Evolutionary conservation across 2,113 vertebrate genomes (phyloP), one percentile per base, ranked within the genome.

Genomic region (Prunella fulvescens): DNA sequence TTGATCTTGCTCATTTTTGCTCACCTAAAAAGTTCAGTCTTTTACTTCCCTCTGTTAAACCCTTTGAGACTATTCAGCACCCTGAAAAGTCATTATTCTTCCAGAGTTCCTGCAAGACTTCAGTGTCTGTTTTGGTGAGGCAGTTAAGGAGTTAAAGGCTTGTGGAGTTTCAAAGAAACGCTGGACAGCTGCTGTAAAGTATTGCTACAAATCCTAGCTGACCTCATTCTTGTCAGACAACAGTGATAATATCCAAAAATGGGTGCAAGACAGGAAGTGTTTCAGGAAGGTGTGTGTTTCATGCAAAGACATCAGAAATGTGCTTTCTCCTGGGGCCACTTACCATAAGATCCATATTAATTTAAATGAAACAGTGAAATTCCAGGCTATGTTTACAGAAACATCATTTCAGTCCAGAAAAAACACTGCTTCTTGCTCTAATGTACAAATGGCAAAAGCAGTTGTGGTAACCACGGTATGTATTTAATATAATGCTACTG

Each of bases 141-240:
- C 64, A 74, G 45, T 73, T 71, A 77, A 91, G 70, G 85, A 95
- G 95, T 97, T 94, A 93, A 96, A 94, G 72, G 26, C 33, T 57
- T 54, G 48, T 44, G 39, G 39, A 47, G 50, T 79, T 86, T 86
- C 76, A 85, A 80, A 96, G 84, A 90, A 87, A 82, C 78, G 35
- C 51, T 4, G 28, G 66, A 80, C 80, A 96, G 86, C 83, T 96
- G 84, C 86, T 85, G 58, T 81, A 39, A 90, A 84, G 62, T 95
- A 84, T 89, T 31, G 86, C 35, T 95, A 6, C 78, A 94, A 83
- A 65, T 94, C 86, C 78, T 92, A 72, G 50, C 87, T 94, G 79
- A 96, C 81, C 85, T 97, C 95, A 95, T 95, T 87, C 88, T 89
- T 93, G 92, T 96, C 81, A 91, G 80, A 92, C 81, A 87, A 39